Conservation (phyloP, 1,140 invertebrate genomes). For the Drosophila sp. region DNA sequence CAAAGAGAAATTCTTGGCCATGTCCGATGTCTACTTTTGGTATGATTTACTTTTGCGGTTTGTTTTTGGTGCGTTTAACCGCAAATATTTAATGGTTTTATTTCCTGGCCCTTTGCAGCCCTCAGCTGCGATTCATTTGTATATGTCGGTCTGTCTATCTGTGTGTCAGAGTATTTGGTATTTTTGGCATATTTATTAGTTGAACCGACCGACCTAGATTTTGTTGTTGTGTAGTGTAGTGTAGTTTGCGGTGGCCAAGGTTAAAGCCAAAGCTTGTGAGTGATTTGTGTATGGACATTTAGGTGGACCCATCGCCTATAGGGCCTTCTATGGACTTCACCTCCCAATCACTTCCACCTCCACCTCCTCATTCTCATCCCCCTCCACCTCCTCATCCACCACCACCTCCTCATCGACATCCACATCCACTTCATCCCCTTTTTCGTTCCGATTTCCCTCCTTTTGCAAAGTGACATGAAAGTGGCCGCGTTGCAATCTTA, state of each 20-base stretch:
- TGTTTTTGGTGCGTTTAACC: conserved; percentile 82
- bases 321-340: background rate
- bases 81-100: conserved; percentile 84
- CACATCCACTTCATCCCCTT: background rate
- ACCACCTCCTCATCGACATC: too few relatives aligned
- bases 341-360: background rate
- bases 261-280: conserved; percentile 54
- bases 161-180: conserved; percentile 26
- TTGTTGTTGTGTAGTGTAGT: conserved; percentile 47
- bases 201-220: conserved; percentile 64
- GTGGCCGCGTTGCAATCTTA: conserved; percentile 11
- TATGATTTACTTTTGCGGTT: conserved; percentile 83
- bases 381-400: too few relatives aligned
- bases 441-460: background rate
- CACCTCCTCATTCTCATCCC: too few relatives aligned
- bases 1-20: conserved; percentile 60
- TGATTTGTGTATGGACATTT: conserved; percentile 37
- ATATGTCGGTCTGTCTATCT: conserved; percentile 45
- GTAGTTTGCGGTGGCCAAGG: conserved; percentile 42
- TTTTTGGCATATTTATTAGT: conserved; percentile 81
- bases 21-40: conserved; percentile 69
- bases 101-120: conserved; percentile 53
- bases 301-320: conserved; percentile 42
- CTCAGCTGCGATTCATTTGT: conserved; percentile 81
- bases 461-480: background rate